Percentiles rank a stretch among this genome's conserved stretches.
Conservation (phyloP, 2,797 vertebrate genomes). For the Leptatherina wallacei region DNA sequence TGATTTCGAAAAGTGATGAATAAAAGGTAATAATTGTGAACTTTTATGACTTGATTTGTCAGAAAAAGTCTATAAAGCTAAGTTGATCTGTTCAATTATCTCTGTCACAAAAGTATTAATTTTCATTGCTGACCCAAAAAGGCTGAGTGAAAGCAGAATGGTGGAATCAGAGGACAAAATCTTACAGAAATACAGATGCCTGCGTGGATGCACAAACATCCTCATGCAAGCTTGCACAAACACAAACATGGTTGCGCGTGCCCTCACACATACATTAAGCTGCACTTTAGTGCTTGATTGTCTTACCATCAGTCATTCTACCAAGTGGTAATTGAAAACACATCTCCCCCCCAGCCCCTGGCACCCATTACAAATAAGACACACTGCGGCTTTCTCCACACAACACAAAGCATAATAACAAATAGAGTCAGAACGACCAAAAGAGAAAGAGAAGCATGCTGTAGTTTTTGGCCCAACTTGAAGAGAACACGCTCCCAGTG, state of each 20-base stretch:
- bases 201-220: slow-evolving; percentile 30
- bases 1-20: slow-evolving; percentile 13
- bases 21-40: slow-evolving; percentile 31
- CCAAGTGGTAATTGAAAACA: slow-evolving; percentile 82
- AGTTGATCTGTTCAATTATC: slow-evolving; percentile 12
- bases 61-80: slow-evolving; percentile 4
- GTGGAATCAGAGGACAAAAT: slow-evolving; percentile 38
- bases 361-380: slow-evolving; percentile 76
- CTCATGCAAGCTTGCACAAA: background rate
- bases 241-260: slow-evolving; percentile 1
- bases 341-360: slow-evolving; percentile 71
- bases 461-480: slow-evolving; percentile 75
- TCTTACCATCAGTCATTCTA: slow-evolving; percentile 79
- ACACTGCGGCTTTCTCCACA: slow-evolving; percentile 70
- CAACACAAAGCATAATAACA: slow-evolving; percentile 76
- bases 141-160: slow-evolving; percentile 39
- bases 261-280: slow-evolving; percentile 43
- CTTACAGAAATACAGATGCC: slow-evolving; percentile 55
- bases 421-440: slow-evolving; percentile 65
- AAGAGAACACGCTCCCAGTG: slow-evolving; percentile 67
- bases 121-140: slow-evolving; percentile 4
- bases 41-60: slow-evolving; percentile 12
- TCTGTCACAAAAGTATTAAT: slow-evolving; percentile 19
- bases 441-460: slow-evolving; percentile 66
- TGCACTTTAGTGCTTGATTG: slow-evolving; percentile 73